phyloP scores from a whole-genome alignment of 2,113 vertebrate species.

The Apodemus sylvaticus region DNA sequence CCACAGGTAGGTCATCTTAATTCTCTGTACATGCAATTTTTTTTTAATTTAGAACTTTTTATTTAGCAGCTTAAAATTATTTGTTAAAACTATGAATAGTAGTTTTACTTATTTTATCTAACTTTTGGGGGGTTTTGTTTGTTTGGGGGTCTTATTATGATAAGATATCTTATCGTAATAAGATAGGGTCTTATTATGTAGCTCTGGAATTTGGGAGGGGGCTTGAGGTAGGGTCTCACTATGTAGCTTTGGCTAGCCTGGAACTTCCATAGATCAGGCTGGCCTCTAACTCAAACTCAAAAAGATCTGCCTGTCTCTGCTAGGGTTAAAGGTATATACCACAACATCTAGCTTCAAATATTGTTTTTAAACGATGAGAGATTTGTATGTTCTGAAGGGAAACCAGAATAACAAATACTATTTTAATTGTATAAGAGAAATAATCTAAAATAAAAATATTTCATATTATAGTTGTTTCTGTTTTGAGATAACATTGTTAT shows the following conservation, averaged over 20 bases:
- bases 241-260: neutral
- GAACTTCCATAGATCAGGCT: neutral
- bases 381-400: neutral
- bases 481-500: neutral
- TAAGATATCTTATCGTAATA: too few species aligned
- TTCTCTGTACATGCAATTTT: neutral
- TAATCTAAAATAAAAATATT: neutral
- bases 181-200: neutral
- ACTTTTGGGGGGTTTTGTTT: neutral
- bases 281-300: neutral
- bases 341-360: neutral
- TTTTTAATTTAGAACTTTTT: constrained; percentile 21
- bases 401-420: neutral
- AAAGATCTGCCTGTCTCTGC: neutral
- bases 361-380: neutral
- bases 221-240: neutral
- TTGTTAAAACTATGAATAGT: constrained; percentile 23
- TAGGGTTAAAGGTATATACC: neutral
- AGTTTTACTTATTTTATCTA: neutral
- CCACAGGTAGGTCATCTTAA: constrained; percentile 90
- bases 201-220: neutral
- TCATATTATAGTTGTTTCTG: constrained; percentile 10
- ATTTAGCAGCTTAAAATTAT: constrained; percentile 27
- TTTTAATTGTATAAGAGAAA: constrained; percentile 12
- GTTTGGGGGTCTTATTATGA: too few species aligned